Evolutionary conservation across 2,113 vertebrate genomes (phyloP), one percentile per base, ranked within the genome.

Genomic region (Corythoichthys intestinalis): DNA sequence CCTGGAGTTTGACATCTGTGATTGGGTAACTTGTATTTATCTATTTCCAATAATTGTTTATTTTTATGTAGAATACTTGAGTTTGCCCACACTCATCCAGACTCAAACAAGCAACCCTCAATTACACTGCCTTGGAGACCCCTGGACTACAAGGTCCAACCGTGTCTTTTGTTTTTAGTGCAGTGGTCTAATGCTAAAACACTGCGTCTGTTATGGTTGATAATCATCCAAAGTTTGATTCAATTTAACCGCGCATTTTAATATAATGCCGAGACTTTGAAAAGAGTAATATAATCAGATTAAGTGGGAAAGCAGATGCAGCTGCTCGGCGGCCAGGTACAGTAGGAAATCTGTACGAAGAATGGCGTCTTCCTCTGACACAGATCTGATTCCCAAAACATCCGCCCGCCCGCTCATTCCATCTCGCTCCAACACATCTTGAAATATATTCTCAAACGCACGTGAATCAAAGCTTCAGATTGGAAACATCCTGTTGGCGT

Each of bases 401-500:
- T 74, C 71, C 73, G 67, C 67, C 70, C 65, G 66, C 56, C 46
- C 56, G 6, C 72, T 56, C 66, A 64, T 72, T 77, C 64, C 76
- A 63, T 38, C 12, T 10, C 6, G 56, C 73, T 81, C 37, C 67
- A 60, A 76, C 70, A 82, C 84, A 86, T 87, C 70, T 83, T 85
- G 81, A 81, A 89, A 86, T 80, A 69, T 78, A 83, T 85, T 88
- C 71, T 78, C 68, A 73, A 80, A 85, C 72, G 80, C 64, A 57
- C 6, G 52, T 80, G 69, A 83, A 82, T 82, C 52, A 74, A 78
- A 85, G 72, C 66, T 67, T 74, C 53, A 65, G 41, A 54, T 61
- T 71, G 9, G 70, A 76, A 85, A 84, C 80, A 86, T 91, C 89
- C 89, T 89, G 86, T 88, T 84, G 78, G 66, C 79, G 73, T 85